Conservation (phyloP, 2,888 invertebrate genomes). For the Nudaria mundana region DNA sequence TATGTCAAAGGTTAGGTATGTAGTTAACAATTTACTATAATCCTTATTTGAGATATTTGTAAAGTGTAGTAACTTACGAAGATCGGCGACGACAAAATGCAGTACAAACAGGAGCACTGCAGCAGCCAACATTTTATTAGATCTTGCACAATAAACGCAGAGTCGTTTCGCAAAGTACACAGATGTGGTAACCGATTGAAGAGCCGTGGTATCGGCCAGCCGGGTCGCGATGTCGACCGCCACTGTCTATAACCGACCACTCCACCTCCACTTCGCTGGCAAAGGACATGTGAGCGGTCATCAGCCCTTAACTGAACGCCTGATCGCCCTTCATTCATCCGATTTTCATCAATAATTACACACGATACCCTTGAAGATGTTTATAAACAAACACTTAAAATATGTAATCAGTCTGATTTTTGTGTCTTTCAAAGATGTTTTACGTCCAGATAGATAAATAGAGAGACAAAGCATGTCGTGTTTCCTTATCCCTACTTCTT, state of each 20-base stretch:
- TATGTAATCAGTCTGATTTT: no score
- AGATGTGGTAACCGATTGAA: constrained; percentile 34
- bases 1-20: no score
- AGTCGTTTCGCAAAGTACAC: constrained; percentile 44
- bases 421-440: no score
- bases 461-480: no score
- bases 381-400: no score
- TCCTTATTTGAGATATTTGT: no score
- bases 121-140: constrained; percentile 54
- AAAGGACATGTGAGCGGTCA: constrained; percentile 53
- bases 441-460: no score
- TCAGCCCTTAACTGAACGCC: constrained; percentile 50
- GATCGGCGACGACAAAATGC: constrained; percentile 63
- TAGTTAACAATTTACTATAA: no score
- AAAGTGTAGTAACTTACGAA: constrained; percentile 77
- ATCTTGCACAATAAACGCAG: constrained; percentile 51
- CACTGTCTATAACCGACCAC: constrained; percentile 50
- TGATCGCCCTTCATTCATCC: constrained; percentile 9
- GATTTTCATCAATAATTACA: background rate
- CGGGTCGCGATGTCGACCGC: constrained; percentile 62
- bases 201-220: constrained; percentile 57
- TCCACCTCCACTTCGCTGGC: constrained; percentile 39
- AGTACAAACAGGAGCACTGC: constrained; percentile 56
- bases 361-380: background rate
- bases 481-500: no score